Conservation (phyloP, 1,140 invertebrate genomes). For the Neodiprion pinetum region DNA sequence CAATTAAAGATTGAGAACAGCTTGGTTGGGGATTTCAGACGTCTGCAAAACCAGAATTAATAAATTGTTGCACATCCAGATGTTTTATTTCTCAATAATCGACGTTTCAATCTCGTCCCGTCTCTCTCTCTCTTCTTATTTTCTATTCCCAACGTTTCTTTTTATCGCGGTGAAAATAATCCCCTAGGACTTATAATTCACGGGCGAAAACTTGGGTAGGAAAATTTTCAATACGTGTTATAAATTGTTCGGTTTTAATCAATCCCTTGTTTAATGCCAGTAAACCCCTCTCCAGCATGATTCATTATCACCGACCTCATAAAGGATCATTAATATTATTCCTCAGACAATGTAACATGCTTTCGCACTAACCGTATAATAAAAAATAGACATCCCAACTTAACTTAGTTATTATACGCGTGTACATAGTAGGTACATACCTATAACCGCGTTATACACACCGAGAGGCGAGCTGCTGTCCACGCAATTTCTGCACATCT, state of each 20-base stretch:
- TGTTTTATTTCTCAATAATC: slow-evolving; percentile 5
- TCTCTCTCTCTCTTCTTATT: neutral
- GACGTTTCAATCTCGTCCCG: slow-evolving; percentile 8
- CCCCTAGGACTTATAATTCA: too few species aligned
- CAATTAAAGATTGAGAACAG: neutral
- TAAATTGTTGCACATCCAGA: too few species aligned
- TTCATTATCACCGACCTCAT: slow-evolving; percentile 50
- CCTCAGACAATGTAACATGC: slow-evolving; percentile 50
- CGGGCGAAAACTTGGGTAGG: too few species aligned
- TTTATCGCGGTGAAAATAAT: too few species aligned
- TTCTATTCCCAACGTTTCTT: too few species aligned
- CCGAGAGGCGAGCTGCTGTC: too few species aligned
- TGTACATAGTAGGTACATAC: neutral
- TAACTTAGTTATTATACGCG: neutral
- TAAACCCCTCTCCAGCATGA: slow-evolving; percentile 33
- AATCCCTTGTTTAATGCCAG: slow-evolving; percentile 32
- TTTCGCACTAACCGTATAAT: slow-evolving; percentile 50
- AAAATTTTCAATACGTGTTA: slow-evolving; percentile 4
- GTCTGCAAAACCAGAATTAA: too few species aligned
- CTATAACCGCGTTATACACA: too few species aligned
- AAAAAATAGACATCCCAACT: slow-evolving; percentile 9
- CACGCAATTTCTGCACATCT: too few species aligned
- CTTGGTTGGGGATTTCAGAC: neutral
- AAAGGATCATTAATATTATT: slow-evolving; percentile 57
- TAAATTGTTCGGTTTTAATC: slow-evolving; percentile 19